These are phyloP conservation scores for Champsocephalus esox DNA, from an alignment of 2,797 vertebrate genomes.

Conservation along the genomic window DNA sequence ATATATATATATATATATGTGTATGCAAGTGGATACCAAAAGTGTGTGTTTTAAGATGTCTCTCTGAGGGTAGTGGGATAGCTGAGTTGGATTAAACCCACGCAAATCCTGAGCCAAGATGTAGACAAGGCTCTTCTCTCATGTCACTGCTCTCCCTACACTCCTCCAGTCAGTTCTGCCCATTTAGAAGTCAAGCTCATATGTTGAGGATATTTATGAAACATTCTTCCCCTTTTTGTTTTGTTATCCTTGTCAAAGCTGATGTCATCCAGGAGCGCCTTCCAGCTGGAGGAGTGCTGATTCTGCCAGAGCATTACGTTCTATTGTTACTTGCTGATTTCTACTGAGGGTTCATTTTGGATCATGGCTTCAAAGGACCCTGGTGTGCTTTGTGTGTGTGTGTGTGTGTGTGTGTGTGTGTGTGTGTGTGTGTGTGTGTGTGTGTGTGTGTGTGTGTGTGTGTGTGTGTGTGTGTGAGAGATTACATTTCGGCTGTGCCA, in stretches of 20 bases:
- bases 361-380: conserved; percentile 29
- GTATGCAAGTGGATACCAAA: conserved; percentile 26
- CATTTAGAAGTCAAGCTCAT: conserved; percentile 35
- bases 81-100: conserved; percentile 54
- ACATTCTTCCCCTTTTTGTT: conserved; percentile 7
- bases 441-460: too few relatives aligned
- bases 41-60: conserved; percentile 48
- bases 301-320: conserved; percentile 24
- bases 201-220: conserved; percentile 41
- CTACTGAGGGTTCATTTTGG: conserved; percentile 34
- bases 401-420: too few relatives aligned
- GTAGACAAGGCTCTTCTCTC: conserved; percentile 68
- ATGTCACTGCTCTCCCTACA: conserved; percentile 61
- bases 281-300: conserved; percentile 35
- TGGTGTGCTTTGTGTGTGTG: background rate
- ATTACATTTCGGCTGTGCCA: conserved; percentile 38
- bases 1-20: background rate
- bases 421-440: too few relatives aligned
- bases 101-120: conserved; percentile 61
- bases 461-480: conserved; percentile 10
- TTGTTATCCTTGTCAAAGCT: conserved; percentile 45
- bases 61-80: conserved; percentile 46
- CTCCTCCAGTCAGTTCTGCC: conserved; percentile 45
- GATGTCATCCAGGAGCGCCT: conserved; percentile 48
- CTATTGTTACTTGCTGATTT: conserved; percentile 51